phyloP scores from a whole-genome alignment of 2,113 vertebrate species.

The Myotis davidii region DNA sequence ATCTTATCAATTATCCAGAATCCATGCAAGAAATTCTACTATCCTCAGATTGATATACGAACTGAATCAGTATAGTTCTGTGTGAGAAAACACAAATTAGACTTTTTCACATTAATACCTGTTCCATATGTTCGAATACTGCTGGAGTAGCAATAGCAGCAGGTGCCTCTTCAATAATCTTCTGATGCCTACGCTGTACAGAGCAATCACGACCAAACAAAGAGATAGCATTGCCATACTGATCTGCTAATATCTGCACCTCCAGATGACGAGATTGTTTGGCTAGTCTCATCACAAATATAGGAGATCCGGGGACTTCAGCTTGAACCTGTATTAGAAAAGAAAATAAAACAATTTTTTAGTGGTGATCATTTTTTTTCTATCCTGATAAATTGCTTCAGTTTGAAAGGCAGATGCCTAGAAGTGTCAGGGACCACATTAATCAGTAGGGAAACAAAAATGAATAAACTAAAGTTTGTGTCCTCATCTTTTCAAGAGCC shows the following conservation, averaged over 20 bases:
- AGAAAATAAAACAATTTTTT: background rate
- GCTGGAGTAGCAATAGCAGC: slow-evolving; percentile 93
- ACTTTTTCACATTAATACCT: slow-evolving; percentile 83
- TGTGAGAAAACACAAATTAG: slow-evolving; percentile 8
- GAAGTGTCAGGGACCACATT: slow-evolving; percentile 2
- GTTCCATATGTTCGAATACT: slow-evolving; percentile 98
- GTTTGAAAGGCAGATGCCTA: slow-evolving; percentile 48
- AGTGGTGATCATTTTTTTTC: background rate
- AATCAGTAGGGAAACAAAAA: slow-evolving; percentile 15
- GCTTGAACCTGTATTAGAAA: slow-evolving; percentile 91
- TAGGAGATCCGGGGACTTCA: slow-evolving; percentile 97
- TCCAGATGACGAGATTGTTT: slow-evolving; percentile 98
- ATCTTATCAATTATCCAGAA: slow-evolving; percentile 28
- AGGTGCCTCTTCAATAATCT: slow-evolving; percentile 98
- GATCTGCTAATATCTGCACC: slow-evolving; percentile 98
- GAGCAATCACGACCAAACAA: slow-evolving; percentile 98
- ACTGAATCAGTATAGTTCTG: background rate
- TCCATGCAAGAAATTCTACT: background rate
- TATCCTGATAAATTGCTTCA: slow-evolving; percentile 40
- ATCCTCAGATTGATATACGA: background rate
- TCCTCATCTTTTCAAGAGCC: background rate
- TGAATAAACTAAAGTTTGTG: slow-evolving; percentile 29
- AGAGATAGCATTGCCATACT: slow-evolving; percentile 98
- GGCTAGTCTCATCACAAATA: slow-evolving; percentile 97
- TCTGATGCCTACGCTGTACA: slow-evolving; percentile 97